Percentiles rank a stretch among this genome's conserved stretches.
Evolutionary conservation across 2,888 invertebrate species (phyloP).

Genomic region (Orchesellides sinensis): DNA sequence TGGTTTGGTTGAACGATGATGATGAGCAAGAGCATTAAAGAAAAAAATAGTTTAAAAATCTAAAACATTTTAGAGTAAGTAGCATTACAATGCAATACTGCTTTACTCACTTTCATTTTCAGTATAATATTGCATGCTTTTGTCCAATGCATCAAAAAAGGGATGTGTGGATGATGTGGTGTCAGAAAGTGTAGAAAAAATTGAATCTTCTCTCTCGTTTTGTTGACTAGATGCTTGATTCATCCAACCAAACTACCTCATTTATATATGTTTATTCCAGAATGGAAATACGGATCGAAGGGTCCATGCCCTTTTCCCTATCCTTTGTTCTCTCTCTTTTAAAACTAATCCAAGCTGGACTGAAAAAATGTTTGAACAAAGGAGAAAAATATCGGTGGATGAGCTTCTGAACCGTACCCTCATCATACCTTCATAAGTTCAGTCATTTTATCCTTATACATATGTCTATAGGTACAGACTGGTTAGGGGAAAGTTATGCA

Average conservation of each 20-base stretch:
- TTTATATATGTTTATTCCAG: not conserved
- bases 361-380: constrained; percentile 29
- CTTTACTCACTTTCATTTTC: not conserved
- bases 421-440: constrained; percentile 18
- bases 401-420: not conserved
- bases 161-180: constrained; percentile 13
- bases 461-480: too few relatives aligned
- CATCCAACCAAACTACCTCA: constrained; percentile 38
- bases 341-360: not conserved
- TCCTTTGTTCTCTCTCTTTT: constrained; percentile 32
- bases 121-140: not conserved
- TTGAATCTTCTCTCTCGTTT: constrained; percentile 19
- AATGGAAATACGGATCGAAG: constrained; percentile 1
- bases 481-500: not conserved
- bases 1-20: too few relatives aligned
- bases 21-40: too few relatives aligned
- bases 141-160: constrained; percentile 3
- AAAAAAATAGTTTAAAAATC: too few relatives aligned
- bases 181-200: constrained; percentile 13
- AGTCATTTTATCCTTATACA: not conserved
- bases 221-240: too few relatives aligned
- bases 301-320: constrained; percentile 29
- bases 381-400: constrained; percentile 37
- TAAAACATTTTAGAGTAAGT: not conserved
- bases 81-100: not conserved